Percentiles rank a stretch among this genome's conserved stretches.
Evolutionary conservation across 2,113 vertebrate genomes (phyloP).

Genomic region (Dendrocopos noguchii): DNA sequence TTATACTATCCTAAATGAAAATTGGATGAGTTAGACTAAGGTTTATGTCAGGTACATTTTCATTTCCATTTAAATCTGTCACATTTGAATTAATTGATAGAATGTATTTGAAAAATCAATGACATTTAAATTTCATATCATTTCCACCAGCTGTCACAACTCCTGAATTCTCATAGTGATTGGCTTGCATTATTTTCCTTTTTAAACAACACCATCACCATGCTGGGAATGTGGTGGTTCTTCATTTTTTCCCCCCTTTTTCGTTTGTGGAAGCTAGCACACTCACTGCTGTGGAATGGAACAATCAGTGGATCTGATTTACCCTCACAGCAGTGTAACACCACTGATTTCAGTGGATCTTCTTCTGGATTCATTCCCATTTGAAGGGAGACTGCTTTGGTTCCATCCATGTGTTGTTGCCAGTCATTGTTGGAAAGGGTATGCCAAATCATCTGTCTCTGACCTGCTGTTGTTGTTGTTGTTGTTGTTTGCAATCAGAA

Average conservation of each 20-base stretch:
- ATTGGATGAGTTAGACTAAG: background rate
- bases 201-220: background rate
- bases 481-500: slow-evolving; percentile 14
- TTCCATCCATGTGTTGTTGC: slow-evolving; percentile 30
- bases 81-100: slow-evolving; percentile 48
- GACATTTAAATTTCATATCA: slow-evolving; percentile 3
- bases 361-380: background rate
- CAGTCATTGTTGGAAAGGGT: slow-evolving; percentile 17
- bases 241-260: background rate
- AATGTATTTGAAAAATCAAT: background rate
- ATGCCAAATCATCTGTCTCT: background rate
- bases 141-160: background rate
- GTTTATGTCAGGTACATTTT: slow-evolving; percentile 14
- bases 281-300: background rate
- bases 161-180: slow-evolving; percentile 39
- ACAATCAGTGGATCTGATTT: background rate
- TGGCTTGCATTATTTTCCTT: slow-evolving; percentile 2
- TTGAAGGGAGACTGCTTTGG: slow-evolving; percentile 4
- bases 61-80: slow-evolving; percentile 29
- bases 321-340: background rate
- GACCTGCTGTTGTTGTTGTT: background rate
- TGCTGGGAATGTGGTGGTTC: background rate
- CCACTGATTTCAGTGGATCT: background rate
- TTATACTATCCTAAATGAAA: background rate
- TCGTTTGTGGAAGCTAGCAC: background rate